phyloP scores from a whole-genome alignment of 2,888 invertebrate species.

The Syrista parreyssii region DNA sequence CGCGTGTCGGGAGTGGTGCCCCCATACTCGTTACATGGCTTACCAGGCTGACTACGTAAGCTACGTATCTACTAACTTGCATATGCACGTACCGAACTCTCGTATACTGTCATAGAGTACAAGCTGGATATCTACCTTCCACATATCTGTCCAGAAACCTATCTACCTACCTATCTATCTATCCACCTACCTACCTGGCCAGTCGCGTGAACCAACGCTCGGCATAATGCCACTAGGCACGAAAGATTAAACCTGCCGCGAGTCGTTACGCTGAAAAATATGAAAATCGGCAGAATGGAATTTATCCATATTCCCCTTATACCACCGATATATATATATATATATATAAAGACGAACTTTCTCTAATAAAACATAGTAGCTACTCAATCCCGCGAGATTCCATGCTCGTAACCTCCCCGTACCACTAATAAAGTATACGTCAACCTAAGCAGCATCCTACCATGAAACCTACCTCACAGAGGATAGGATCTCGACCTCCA shows the following conservation, averaged over 20 bases:
- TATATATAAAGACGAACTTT: background rate
- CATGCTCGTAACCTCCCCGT: background rate
- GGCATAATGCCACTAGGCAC: constrained; percentile 49
- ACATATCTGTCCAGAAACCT: constrained; percentile 4
- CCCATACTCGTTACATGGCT: constrained; percentile 6
- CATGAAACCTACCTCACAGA: background rate
- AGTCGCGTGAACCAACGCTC: constrained; percentile 3
- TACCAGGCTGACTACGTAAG: background rate
- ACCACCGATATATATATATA: too few relatives aligned
- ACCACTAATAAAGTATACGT: background rate
- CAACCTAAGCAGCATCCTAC: background rate
- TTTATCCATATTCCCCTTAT: constrained; percentile 18
- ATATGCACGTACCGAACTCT: background rate
- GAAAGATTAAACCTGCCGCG: constrained; percentile 32
- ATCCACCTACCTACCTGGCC: constrained; percentile 14
- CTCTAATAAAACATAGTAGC: background rate
- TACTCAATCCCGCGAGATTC: background rate
- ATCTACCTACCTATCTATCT: constrained; percentile 15
- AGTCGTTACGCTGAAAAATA: constrained; percentile 21
- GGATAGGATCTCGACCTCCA: background rate
- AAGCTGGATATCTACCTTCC: background rate
- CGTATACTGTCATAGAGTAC: background rate
- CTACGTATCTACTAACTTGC: background rate
- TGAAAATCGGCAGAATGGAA: constrained; percentile 19
- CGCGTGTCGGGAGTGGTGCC: constrained; percentile 64